phyloP scores from a whole-genome alignment of 2,888 invertebrate species.

The Tenthredo mesomela region DNA sequence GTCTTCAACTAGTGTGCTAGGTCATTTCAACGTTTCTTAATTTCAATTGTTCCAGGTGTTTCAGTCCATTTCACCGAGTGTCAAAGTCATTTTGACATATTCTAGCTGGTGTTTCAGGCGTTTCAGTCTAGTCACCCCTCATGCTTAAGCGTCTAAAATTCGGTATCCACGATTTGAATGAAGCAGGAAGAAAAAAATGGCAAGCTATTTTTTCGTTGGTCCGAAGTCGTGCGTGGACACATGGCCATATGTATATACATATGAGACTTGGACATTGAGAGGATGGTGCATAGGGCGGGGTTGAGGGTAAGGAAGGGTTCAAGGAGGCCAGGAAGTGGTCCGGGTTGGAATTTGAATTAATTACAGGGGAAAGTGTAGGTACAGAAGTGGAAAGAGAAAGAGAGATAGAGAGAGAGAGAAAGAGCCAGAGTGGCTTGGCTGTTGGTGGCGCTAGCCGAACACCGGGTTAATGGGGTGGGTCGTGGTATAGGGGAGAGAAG shows the following conservation, averaged over 20 bases:
- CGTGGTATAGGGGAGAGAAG: conserved; percentile 27
- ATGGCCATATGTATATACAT: neutral
- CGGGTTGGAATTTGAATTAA: conserved; percentile 70
- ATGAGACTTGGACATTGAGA: neutral
- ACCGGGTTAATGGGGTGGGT: conserved; percentile 35
- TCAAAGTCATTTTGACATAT: too few relatives aligned
- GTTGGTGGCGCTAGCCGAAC: conserved; percentile 23
- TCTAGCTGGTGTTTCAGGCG: too few relatives aligned
- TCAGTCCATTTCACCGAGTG: too few relatives aligned
- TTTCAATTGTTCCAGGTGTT: too few relatives aligned
- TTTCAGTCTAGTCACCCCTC: too few relatives aligned
- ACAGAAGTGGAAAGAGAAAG: conserved; percentile 55
- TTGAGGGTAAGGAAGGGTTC: conserved; percentile 36
- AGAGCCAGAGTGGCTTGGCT: conserved; percentile 52
- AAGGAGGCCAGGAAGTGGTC: conserved; percentile 52
- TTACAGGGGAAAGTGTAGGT: conserved; percentile 65
- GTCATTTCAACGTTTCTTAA: too few relatives aligned
- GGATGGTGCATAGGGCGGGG: neutral
- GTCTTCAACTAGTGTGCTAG: too few relatives aligned
- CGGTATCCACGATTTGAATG: too few relatives aligned
- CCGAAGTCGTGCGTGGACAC: neutral
- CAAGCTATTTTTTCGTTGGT: neutral
- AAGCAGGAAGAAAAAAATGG: too few relatives aligned
- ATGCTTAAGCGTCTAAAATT: too few relatives aligned
- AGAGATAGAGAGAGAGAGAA: conserved; percentile 55